Evolutionary conservation across 2,888 invertebrate species (phyloP), one percentile per base, ranked within the genome.

Genomic region (Tetragonisca angustula): DNA sequence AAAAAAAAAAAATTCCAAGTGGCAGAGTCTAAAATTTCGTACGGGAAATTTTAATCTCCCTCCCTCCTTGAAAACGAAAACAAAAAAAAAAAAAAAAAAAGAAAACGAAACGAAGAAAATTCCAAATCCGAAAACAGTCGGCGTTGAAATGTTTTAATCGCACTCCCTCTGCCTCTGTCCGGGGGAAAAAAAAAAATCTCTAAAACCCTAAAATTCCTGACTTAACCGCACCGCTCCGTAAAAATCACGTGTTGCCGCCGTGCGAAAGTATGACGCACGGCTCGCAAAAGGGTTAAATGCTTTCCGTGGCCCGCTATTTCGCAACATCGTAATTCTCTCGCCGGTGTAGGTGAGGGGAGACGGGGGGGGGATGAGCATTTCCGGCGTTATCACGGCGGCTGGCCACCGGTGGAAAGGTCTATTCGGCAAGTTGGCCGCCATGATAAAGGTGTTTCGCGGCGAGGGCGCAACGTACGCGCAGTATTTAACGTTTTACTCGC

Each of bases 401-500:
- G 50, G 73, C 43, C 70, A 21, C 52, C 43, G 75, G 81, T 68
- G 75, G 83, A 83, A 87, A 87, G 81, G 85, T 87, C 75, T 76
- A 72, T 79, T 81, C 65, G 81, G 67, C 69, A 71, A 75, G 71
- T 72, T 85, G 83, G 84, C 77, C 81, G 54, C 2, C 70, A 79
- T 77, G 88, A 88, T 88, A 84, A 88, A 84, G 82, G 69, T 75
- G 79, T 81, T 43, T 78, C 81, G 43, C 64, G 76, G 50, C 73
- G 71, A 50, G 73, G 81, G 64, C 54, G 69, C n/a, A 82, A 67
- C 78, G 74, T 84, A 80, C 81, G 65, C 70, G 73, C 71, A 70
- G 76, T 83, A 84, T 86, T 85, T 87, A 86, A 87, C 79, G 72
- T 81, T 83, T 85, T 83, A 84, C 54, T 81, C 77, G 62, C 70